Evolutionary conservation across 2,888 invertebrate genomes (phyloP).

Genomic region (Anticlea derivata): DNA sequence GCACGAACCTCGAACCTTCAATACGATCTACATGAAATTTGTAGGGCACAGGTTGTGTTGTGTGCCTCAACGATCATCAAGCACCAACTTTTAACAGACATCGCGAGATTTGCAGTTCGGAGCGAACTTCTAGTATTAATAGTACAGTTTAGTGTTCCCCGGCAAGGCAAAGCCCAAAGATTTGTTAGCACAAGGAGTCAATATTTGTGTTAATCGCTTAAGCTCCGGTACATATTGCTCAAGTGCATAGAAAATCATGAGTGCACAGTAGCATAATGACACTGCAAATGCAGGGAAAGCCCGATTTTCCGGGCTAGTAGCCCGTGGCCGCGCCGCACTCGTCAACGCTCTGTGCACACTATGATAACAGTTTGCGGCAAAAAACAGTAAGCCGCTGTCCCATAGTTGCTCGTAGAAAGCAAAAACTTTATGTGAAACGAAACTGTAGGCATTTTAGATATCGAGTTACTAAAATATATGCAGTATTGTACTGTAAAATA

Average conservation of each 20-base stretch:
- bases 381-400: slow-evolving; percentile 27
- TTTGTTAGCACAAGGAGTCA: slow-evolving; percentile 6
- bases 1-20: too few relatives aligned
- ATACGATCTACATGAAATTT: too few relatives aligned
- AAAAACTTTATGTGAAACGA: slow-evolving; percentile 23
- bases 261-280: slow-evolving; percentile 32
- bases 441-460: slow-evolving; percentile 12
- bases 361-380: slow-evolving; percentile 52
- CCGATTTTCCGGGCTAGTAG: slow-evolving; percentile 69
- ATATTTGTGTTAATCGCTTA: slow-evolving; percentile 3
- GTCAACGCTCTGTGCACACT: slow-evolving; percentile 62
- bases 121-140: too few relatives aligned
- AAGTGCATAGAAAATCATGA: slow-evolving; percentile 34
- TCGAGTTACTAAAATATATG: background rate
- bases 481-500: background rate
- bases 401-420: slow-evolving; percentile 23
- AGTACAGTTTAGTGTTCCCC: too few relatives aligned
- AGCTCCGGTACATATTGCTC: slow-evolving; percentile 18
- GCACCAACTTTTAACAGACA: too few relatives aligned
- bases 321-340: slow-evolving; percentile 66
- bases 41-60: too few relatives aligned
- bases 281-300: slow-evolving; percentile 64
- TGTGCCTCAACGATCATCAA: too few relatives aligned
- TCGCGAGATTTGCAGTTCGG: too few relatives aligned
- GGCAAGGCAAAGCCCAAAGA: too few relatives aligned